These are phyloP conservation scores for Litocranius walleri DNA, from an alignment of 2,113 vertebrate species.

Conservation along the genomic window DNA sequence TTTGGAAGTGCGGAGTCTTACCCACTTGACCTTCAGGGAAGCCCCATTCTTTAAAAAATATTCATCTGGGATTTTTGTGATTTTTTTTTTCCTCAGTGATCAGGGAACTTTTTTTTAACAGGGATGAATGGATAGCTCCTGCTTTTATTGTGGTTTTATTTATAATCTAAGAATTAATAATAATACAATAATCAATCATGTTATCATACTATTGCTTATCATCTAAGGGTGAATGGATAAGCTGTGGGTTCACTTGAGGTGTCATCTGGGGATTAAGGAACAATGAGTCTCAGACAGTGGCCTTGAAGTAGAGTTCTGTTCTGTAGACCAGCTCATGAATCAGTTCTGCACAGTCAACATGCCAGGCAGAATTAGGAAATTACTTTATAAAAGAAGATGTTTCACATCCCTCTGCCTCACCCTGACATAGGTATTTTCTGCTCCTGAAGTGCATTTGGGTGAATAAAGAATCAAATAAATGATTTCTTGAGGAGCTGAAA, in stretches of 20 bases:
- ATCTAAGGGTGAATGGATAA: neutral
- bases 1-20: neutral
- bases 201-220: neutral
- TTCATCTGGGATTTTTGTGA: neutral
- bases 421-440: neutral
- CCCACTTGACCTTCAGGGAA: neutral
- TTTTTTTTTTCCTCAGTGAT: neutral
- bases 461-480: constrained; percentile 18
- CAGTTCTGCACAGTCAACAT: neutral
- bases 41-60: neutral
- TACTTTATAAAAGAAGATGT: neutral
- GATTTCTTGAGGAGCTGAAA: neutral
- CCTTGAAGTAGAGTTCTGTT: neutral
- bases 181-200: neutral
- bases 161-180: neutral
- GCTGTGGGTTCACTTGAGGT: neutral
- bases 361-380: neutral
- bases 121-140: neutral
- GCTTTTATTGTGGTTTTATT: neutral
- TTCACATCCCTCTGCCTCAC: neutral
- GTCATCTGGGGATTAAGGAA: neutral
- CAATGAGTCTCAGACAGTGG: neutral
- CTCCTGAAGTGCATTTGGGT: neutral
- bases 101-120: neutral
- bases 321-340: neutral